These are phyloP conservation scores for Dinoponera quadriceps DNA, from an alignment of 1,140 invertebrate species.

Conservation along the genomic window DNA sequence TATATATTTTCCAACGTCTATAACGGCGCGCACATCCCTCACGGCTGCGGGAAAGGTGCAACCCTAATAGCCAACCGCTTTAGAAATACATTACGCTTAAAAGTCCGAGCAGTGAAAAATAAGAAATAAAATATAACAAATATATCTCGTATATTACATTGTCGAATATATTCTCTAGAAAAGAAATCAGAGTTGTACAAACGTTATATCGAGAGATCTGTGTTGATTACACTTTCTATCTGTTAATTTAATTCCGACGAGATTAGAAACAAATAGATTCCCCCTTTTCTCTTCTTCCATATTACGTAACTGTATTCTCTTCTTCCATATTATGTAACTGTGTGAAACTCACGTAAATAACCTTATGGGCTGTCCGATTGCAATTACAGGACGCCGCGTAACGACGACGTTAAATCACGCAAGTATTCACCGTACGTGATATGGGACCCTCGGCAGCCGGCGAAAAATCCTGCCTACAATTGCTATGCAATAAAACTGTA, in stretches of 20 bases:
- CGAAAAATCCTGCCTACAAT: constrained; percentile 76
- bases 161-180: background rate
- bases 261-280: background rate
- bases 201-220: background rate
- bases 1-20: constrained; percentile 66
- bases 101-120: constrained; percentile 2
- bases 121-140: constrained; percentile 11
- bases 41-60: background rate
- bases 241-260: background rate
- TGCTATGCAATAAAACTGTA: constrained; percentile 85
- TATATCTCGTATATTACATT: background rate
- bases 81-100: background rate
- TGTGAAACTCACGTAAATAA: background rate
- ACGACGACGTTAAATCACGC: constrained; percentile 30
- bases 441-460: constrained; percentile 76
- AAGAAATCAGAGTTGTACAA: too few species aligned
- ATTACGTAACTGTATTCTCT: background rate
- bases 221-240: background rate
- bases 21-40: constrained; percentile 39
- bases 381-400: constrained; percentile 61
- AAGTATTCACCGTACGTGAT: constrained; percentile 66
- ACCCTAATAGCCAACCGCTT: background rate
- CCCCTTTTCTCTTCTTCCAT: background rate
- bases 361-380: constrained; percentile 25
- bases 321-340: background rate